Conservation (phyloP, 2,888 invertebrate species). For the Dilophus febrilis region DNA sequence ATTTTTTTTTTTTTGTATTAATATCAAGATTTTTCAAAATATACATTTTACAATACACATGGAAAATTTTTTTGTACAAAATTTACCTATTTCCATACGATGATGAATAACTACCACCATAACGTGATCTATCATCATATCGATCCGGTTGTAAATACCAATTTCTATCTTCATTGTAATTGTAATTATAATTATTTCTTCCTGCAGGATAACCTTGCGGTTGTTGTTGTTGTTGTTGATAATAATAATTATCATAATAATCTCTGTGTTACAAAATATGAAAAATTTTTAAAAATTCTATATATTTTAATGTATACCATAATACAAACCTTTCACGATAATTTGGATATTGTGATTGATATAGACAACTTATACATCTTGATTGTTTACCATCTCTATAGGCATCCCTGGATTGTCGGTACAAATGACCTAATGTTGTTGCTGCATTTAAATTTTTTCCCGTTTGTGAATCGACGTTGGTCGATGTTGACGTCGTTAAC, state of each 20-base stretch:
- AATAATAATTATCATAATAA: slow-evolving; percentile 4
- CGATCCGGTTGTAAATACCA: slow-evolving; percentile 15
- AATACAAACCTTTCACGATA: background rate
- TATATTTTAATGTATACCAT: background rate
- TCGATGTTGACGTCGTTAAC: too few species aligned
- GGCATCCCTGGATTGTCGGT: background rate
- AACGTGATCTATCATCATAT: slow-evolving; percentile 9
- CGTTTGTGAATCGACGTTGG: too few species aligned
- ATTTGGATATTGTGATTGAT: slow-evolving; percentile 1
- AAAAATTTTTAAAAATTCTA: background rate
- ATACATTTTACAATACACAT: too few species aligned
- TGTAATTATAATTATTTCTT: slow-evolving; percentile 8
- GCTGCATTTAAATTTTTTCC: too few species aligned
- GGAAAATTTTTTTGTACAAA: too few species aligned
- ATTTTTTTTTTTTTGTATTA: too few species aligned
- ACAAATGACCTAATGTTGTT: background rate
- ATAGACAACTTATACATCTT: slow-evolving; percentile 5
- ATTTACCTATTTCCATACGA: background rate
- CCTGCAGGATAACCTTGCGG: too few species aligned
- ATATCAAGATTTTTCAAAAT: too few species aligned
- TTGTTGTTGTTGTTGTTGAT: slow-evolving; percentile 7
- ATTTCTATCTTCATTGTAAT: slow-evolving; percentile 13
- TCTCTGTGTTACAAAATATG: background rate
- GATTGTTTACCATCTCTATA: slow-evolving; percentile 1
- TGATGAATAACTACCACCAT: slow-evolving; percentile 9